Conservation (phyloP, 2,888 invertebrate species). For the Tupiocoris notatus region DNA sequence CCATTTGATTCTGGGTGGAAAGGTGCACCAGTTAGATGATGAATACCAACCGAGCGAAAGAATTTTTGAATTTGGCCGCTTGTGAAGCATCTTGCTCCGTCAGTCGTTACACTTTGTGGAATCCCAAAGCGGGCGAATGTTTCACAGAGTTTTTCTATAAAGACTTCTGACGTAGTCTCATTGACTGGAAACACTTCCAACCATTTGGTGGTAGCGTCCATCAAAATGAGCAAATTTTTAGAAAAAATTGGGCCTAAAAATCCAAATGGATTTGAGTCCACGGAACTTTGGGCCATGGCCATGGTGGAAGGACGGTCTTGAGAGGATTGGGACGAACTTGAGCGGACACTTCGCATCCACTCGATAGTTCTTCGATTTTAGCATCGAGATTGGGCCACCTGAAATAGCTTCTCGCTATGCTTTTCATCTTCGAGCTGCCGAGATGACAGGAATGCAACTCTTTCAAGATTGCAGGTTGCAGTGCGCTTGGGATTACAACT, state of each 20-base stretch:
- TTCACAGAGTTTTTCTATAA: slow-evolving; percentile 14
- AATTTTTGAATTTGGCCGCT: slow-evolving; percentile 1
- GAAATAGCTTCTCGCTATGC: neutral
- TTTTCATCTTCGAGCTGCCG: slow-evolving; percentile 12
- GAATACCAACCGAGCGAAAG: slow-evolving; percentile 7
- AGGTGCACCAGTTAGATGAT: slow-evolving; percentile 23
- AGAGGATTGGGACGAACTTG: neutral
- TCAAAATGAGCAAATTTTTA: slow-evolving; percentile 21
- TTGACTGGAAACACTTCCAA: slow-evolving; percentile 19
- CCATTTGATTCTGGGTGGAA: slow-evolving; percentile 35
- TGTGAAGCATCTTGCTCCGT: slow-evolving; percentile 7
- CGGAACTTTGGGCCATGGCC: slow-evolving; percentile 9
- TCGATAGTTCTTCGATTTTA: neutral
- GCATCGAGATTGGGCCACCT: neutral
- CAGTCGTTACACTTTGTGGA: neutral
- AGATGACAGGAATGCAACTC: neutral
- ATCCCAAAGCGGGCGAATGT: slow-evolving; percentile 31
- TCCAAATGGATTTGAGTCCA: slow-evolving; percentile 15
- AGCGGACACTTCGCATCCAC: neutral
- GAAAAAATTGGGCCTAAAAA: neutral
- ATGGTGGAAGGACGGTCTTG: neutral
- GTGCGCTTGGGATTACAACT: slow-evolving; percentile 1
- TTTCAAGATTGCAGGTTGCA: neutral
- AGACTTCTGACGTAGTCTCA: neutral
- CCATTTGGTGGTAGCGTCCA: slow-evolving; percentile 31